phyloP scores from a whole-genome alignment of 2,797 vertebrate species.

The Diplodus puntazzo region DNA sequence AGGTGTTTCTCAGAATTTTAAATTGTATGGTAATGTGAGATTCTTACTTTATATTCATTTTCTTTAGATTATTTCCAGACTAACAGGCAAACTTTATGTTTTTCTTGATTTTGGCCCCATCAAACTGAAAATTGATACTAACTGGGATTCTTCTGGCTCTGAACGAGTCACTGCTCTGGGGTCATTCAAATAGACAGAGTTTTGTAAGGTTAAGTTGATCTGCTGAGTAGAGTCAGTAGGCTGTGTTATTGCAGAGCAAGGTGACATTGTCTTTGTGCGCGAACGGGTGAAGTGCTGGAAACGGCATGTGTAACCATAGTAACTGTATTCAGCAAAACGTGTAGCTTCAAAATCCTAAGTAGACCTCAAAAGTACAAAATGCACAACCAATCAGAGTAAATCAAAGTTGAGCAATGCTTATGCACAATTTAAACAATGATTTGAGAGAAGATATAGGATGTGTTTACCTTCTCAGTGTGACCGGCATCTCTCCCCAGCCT shows the following conservation, averaged over 20 bases:
- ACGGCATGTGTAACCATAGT: background rate
- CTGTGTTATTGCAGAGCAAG: background rate
- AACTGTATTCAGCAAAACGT: background rate
- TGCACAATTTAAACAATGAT: background rate
- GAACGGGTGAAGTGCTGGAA: background rate
- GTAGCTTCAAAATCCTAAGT: no score
- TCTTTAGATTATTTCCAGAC: no score
- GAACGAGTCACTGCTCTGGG: background rate
- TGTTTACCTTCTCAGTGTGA: no score
- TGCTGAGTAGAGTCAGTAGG: background rate
- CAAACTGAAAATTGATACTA: no score
- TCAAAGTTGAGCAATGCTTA: background rate
- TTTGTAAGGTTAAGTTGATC: background rate
- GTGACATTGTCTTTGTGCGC: background rate
- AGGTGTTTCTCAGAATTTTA: background rate
- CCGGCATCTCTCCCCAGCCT: no score
- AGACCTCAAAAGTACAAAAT: background rate
- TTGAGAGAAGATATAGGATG: no score
- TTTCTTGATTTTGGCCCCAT: no score
- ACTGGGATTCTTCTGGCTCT: no score
- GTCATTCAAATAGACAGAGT: background rate
- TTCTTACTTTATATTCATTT: no score
- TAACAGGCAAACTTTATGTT: no score
- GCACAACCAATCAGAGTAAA: background rate
- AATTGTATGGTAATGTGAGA: background rate